Conservation (phyloP, 2,888 invertebrate genomes). For the Dicycla oo region DNA sequence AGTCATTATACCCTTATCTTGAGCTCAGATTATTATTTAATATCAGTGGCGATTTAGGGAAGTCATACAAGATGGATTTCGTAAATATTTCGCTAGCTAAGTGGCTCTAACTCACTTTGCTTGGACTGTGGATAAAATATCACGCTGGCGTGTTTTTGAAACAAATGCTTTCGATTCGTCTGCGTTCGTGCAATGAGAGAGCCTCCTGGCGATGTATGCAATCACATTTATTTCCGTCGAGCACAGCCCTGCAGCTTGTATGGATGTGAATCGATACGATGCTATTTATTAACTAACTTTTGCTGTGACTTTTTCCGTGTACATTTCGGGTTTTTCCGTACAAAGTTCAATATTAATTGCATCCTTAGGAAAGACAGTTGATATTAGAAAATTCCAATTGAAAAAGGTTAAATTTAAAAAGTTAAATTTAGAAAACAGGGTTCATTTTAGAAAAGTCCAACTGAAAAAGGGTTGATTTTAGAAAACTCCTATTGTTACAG, state of each 20-base stretch:
- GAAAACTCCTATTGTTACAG: not conserved
- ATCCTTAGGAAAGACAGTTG: not conserved
- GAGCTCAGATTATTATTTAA: constrained; percentile 27
- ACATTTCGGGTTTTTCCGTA: not conserved
- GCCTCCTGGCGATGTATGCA: constrained; percentile 42
- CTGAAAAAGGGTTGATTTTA: no score
- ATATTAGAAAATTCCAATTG: no score
- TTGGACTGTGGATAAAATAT: constrained; percentile 38
- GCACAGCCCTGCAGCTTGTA: constrained; percentile 24
- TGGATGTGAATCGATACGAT: constrained; percentile 37
- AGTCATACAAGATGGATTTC: constrained; percentile 6
- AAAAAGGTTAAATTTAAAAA: no score
- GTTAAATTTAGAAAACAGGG: not conserved
- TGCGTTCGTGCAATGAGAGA: constrained; percentile 23
- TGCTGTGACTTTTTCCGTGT: not conserved
- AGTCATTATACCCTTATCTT: constrained; percentile 21
- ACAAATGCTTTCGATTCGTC: constrained; percentile 56
- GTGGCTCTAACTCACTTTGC: constrained; percentile 8
- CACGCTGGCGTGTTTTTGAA: constrained; percentile 25
- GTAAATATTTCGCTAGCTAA: constrained; percentile 5
- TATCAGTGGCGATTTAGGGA: constrained; percentile 27
- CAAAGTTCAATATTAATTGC: no score
- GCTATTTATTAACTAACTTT: constrained; percentile 15
- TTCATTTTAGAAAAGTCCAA: not conserved
- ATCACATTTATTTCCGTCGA: constrained; percentile 49